These are phyloP conservation scores for Ischnura elegans DNA, from an alignment of 2,888 invertebrate species.

Conservation along the genomic window DNA sequence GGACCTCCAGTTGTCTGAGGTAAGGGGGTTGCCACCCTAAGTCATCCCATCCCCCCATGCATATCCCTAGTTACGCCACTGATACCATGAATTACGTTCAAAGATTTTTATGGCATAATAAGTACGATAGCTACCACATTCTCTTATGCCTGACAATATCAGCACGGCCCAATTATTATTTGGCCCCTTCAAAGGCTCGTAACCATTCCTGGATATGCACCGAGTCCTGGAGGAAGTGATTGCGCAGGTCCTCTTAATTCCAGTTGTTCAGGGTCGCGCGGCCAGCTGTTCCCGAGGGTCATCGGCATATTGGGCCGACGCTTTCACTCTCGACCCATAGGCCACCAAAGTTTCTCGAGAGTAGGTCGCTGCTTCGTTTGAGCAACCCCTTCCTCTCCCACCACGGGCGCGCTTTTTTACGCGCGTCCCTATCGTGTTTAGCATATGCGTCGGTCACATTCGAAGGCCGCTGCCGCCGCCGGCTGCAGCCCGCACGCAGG, in stretches of 20 bases:
- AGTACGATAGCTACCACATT: too few species aligned
- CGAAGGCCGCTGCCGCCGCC: background rate
- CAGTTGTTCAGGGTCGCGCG: background rate
- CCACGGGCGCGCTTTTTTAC: conserved; percentile 37
- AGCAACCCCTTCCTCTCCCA: background rate
- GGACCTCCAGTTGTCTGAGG: too few species aligned
- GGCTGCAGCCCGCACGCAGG: conserved; percentile 57
- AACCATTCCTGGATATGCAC: background rate
- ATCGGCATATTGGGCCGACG: background rate
- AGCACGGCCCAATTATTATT: too few species aligned
- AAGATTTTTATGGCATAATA: too few species aligned
- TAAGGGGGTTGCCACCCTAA: too few species aligned
- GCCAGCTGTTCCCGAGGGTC: conserved; percentile 18
- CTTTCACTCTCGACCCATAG: background rate
- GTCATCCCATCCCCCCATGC: too few species aligned
- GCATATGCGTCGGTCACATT: conserved; percentile 57
- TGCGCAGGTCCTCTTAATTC: background rate
- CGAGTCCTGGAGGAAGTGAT: background rate
- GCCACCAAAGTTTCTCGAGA: conserved; percentile 48
- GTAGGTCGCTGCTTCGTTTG: conserved; percentile 54
- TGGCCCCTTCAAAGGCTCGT: background rate
- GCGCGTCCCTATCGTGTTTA: conserved; percentile 32
- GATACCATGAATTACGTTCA: too few species aligned
- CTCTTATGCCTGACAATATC: too few species aligned
- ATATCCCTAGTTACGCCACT: too few species aligned